These are phyloP conservation scores for Bombylius discolor DNA, from an alignment of 2,888 invertebrate genomes.

Conservation along the genomic window DNA sequence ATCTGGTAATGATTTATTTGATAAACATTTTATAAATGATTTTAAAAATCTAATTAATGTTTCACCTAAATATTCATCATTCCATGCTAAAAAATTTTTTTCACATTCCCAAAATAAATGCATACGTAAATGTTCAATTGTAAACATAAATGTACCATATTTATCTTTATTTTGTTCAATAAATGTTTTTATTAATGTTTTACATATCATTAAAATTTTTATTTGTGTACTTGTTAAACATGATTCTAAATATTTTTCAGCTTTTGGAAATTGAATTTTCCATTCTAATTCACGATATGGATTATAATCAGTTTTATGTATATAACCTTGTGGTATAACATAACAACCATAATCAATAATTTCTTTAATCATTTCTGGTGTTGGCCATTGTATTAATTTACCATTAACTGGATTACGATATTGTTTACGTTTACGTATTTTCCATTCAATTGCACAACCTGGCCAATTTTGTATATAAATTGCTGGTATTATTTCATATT, in stretches of 20 bases:
- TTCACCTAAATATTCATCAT: conserved; percentile 58
- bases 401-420: conserved; percentile 45
- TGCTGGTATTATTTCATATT: conserved; percentile 59
- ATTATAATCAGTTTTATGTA: conserved; percentile 48
- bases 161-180: conserved; percentile 42
- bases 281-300: conserved; percentile 56
- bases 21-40: conserved; percentile 48
- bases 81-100: conserved; percentile 55
- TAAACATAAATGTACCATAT: conserved; percentile 44
- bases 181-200: conserved; percentile 58
- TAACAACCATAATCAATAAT: conserved; percentile 54
- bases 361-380: conserved; percentile 49
- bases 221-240: conserved; percentile 58
- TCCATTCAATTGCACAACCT: conserved; percentile 54
- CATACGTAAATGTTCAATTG: conserved; percentile 57
- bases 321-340: conserved; percentile 55
- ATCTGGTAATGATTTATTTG: conserved; percentile 49
- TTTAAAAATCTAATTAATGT: conserved; percentile 49
- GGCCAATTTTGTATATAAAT: conserved; percentile 55
- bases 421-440: conserved; percentile 44
- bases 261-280: conserved; percentile 64
- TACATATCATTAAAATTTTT: conserved; percentile 52
- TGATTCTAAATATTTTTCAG: conserved; percentile 60
- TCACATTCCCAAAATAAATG: conserved; percentile 70
- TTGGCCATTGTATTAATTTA: conserved; percentile 55